These are phyloP conservation scores for Chromoteleia sp. DNA, from an alignment of 2,888 invertebrate genomes.

Conservation along the genomic window DNA sequence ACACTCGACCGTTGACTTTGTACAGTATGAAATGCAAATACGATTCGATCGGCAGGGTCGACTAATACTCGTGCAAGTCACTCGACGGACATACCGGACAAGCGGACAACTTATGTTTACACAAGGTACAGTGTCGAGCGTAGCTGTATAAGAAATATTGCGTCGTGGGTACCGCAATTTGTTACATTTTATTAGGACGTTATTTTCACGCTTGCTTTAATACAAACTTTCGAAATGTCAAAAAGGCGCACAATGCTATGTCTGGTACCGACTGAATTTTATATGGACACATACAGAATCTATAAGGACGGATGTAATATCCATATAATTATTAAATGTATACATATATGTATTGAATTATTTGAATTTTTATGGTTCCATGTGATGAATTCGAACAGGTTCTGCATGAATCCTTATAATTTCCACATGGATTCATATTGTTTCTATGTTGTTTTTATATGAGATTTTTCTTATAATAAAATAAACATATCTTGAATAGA, in stretches of 20 bases:
- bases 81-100: slow-evolving; percentile 47
- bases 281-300: too few species aligned
- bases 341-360: too few species aligned
- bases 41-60: slow-evolving; percentile 66
- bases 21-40: slow-evolving; percentile 71
- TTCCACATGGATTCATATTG: too few species aligned
- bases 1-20: slow-evolving; percentile 71
- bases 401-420: too few species aligned
- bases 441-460: too few species aligned
- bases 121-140: slow-evolving; percentile 18
- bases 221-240: slow-evolving; percentile 24
- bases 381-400: too few species aligned
- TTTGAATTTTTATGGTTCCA: too few species aligned
- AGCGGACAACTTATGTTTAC: slow-evolving; percentile 60
- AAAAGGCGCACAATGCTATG: slow-evolving; percentile 1
- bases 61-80: slow-evolving; percentile 60
- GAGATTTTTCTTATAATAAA: too few species aligned
- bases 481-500: too few species aligned
- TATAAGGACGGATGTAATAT: too few species aligned
- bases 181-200: slow-evolving; percentile 34
- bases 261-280: too few species aligned
- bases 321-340: too few species aligned
- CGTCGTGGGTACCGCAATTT: slow-evolving; percentile 7
- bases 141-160: slow-evolving; percentile 43
- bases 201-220: slow-evolving; percentile 43